A percentile compares a stretch with the other conserved stretches of the same genome.
Evolutionary conservation across 2,888 invertebrate genomes (phyloP).

Genomic region (Horisme vitalbata): DNA sequence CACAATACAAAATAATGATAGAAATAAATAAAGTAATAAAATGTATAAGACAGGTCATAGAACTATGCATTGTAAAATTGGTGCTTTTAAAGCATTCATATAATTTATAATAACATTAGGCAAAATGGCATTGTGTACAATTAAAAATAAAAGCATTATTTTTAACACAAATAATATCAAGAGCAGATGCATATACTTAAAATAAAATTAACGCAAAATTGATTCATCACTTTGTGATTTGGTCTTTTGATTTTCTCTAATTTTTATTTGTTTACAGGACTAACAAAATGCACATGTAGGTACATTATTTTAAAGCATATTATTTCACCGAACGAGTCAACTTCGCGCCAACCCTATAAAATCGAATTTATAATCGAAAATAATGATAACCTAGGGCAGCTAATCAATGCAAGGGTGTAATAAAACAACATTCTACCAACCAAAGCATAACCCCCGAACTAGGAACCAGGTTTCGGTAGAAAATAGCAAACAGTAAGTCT

Average conservation of each 20-base stretch:
- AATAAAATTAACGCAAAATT: constrained; percentile 62
- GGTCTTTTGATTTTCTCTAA: constrained; percentile 63
- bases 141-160: constrained; percentile 80
- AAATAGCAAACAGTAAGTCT: not conserved
- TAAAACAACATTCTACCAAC: constrained; percentile 9
- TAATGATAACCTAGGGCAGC: constrained; percentile 14
- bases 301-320: constrained; percentile 61
- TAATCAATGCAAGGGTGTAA: constrained; percentile 13
- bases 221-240: constrained; percentile 79
- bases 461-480: not conserved
- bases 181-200: constrained; percentile 71
- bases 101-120: constrained; percentile 83
- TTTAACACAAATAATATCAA: constrained; percentile 81
- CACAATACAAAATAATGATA: constrained; percentile 82
- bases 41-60: constrained; percentile 81
- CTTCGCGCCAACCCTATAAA: constrained; percentile 43
- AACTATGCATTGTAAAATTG: constrained; percentile 82
- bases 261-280: constrained; percentile 52
- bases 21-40: constrained; percentile 83
- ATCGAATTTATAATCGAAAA: constrained; percentile 36
- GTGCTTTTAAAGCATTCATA: constrained; percentile 83
- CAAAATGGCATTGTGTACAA: constrained; percentile 82
- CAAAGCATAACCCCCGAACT: constrained; percentile 1
- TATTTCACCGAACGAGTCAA: constrained; percentile 43
- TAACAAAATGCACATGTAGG: constrained; percentile 70